Percentiles rank a stretch among this genome's conserved stretches.
Evolutionary conservation across 2,113 vertebrate species (phyloP).

Genomic region (Strigops habroptila): DNA sequence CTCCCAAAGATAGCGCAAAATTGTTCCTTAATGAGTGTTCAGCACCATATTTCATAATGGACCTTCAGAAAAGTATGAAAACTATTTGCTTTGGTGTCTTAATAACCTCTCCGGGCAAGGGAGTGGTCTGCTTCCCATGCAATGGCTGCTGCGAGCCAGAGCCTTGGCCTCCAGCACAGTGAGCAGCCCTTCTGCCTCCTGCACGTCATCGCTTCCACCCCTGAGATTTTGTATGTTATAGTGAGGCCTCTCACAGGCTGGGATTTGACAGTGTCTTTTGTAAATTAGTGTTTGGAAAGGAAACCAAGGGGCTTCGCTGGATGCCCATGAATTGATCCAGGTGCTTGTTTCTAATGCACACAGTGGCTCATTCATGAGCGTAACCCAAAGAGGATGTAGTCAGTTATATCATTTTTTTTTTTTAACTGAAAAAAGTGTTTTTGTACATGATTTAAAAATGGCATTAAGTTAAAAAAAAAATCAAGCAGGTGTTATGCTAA

Average conservation of each 20-base stretch:
- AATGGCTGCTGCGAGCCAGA: rapidly evolving
- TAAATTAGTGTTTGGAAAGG: slow-evolving; percentile 17
- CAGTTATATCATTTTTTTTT: neutral
- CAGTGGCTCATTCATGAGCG: slow-evolving; percentile 7
- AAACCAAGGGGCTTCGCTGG: slow-evolving; percentile 55
- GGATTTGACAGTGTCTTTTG: neutral
- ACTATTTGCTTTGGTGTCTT: neutral
- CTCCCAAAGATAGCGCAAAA: neutral
- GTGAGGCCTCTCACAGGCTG: rapidly evolving
- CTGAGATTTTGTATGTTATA: neutral
- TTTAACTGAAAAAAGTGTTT: slow-evolving; percentile 66
- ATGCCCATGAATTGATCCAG: slow-evolving; percentile 72
- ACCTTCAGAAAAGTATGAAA: neutral
- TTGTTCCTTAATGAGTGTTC: neutral
- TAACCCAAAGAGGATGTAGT: slow-evolving; percentile 34
- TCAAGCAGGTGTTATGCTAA: slow-evolving; percentile 54
- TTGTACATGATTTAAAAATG: slow-evolving; percentile 57
- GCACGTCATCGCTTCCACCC: neutral
- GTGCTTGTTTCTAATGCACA: slow-evolving; percentile 56
- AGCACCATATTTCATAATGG: neutral
- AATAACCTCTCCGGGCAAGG: neutral
- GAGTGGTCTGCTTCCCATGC: neutral
- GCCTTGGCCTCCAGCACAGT: rapidly evolving
- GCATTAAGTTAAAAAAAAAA: slow-evolving; percentile 22
- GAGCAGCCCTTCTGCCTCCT: neutral